Evolutionary conservation across 2,797 vertebrate genomes (phyloP).

Genomic region (Ficedula albicollis): DNA sequence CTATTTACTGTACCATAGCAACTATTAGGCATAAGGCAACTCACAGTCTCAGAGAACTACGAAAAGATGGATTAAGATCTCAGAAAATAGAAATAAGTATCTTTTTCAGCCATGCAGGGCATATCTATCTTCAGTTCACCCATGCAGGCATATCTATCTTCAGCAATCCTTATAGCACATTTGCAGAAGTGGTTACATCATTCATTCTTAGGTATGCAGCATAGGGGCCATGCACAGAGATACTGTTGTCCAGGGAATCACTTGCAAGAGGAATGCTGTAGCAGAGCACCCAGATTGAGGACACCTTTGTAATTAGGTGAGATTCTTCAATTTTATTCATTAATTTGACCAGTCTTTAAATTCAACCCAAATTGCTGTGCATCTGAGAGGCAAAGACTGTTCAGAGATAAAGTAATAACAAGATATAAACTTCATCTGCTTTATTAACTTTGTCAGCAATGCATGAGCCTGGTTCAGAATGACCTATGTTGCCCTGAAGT

Average conservation of each 20-base stretch:
- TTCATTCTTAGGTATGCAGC: not conserved
- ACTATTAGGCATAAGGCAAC: not conserved
- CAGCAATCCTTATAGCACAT: not conserved
- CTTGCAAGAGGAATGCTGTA: not conserved
- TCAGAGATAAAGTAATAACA: not conserved
- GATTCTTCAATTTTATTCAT: not conserved
- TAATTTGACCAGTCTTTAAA: not conserved
- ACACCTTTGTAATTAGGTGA: not conserved
- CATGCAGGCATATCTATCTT: not conserved
- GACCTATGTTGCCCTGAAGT: not conserved
- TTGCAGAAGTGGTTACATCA: not conserved
- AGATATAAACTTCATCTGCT: not conserved
- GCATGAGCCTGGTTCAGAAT: not conserved
- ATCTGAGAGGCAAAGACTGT: not conserved
- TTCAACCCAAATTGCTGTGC: not conserved
- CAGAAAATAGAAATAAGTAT: not conserved
- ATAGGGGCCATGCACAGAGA: not conserved
- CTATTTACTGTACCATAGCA: not conserved
- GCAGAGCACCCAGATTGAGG: not conserved
- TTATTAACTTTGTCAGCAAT: not conserved
- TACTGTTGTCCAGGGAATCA: not conserved
- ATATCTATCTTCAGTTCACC: not conserved
- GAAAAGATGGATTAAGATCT: not conserved
- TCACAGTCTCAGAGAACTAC: not conserved
- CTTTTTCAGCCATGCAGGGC: not conserved